Conservation (phyloP, 2,888 invertebrate species). For the Melanargia galathea region DNA sequence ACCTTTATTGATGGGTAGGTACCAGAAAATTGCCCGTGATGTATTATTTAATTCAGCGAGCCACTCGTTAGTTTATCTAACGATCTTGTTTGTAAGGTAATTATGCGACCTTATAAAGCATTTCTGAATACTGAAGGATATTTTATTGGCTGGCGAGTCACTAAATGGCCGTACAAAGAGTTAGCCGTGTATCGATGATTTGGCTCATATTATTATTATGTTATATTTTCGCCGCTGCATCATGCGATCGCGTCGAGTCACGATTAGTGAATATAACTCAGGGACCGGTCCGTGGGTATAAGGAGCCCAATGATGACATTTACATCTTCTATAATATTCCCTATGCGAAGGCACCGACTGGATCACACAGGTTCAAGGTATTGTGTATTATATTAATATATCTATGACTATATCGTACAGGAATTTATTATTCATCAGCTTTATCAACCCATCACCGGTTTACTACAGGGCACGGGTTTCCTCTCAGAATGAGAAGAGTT, state of each 20-base stretch:
- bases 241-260: slow-evolving; percentile 28
- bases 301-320: slow-evolving; percentile 43
- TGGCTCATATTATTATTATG: slow-evolving; percentile 3
- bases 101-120: not conserved
- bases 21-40: not conserved
- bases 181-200: slow-evolving; percentile 9
- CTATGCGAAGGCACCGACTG: slow-evolving; percentile 59
- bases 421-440: too few relatives aligned
- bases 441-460: too few relatives aligned
- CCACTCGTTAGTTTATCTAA: not conserved
- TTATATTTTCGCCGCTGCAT: not conserved
- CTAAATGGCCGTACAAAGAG: not conserved
- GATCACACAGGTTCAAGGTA: slow-evolving; percentile 54
- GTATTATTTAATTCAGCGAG: not conserved
- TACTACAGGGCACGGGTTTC: too few relatives aligned
- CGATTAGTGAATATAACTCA: slow-evolving; percentile 47
- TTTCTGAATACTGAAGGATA: not conserved
- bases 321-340: slow-evolving; percentile 57
- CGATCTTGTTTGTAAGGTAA: not conserved
- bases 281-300: slow-evolving; percentile 52
- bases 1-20: not conserved
- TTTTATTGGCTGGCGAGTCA: not conserved
- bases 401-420: too few relatives aligned
- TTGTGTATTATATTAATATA: not conserved
- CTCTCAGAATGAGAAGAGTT: too few relatives aligned